Evolutionary conservation across 2,797 vertebrate species (phyloP), one percentile per base, ranked within the genome.

Genomic region (Enteromius paludinosus): DNA sequence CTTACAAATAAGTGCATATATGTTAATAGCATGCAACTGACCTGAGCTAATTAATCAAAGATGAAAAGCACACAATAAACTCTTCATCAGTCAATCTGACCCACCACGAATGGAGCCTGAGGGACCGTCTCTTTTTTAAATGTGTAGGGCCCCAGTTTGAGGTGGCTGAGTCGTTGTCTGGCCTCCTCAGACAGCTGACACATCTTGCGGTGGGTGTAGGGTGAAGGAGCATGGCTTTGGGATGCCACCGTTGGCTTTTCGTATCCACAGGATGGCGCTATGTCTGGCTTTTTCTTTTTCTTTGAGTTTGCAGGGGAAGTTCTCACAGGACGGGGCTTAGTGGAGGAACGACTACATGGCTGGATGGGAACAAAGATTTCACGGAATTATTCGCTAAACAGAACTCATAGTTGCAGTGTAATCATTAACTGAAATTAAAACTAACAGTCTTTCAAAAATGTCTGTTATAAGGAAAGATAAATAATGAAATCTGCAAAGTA

Each of bases 141-240:
- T 88, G 90, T 90, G 87, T 97, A 95, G 33, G 98, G 98, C 8
- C 98, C 98, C n/a, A 99, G 94, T 84, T 95, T 95, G 64, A 99
- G 94, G 82, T 98, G 97, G 82, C 94, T 89, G 85, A 99, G 94
- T 41, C 97, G 94, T 90, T 96, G 96, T 75, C 93, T 88, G 85
- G 95, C 87, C 79, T 97, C 96, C 88, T 97, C 94, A 0, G 97
- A 95, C 2, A 98, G 96, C 90, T 98, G 95, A 90, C 97, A 99
- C 97, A 99, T 99, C 82, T 94, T 95, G 81, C 98, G 97, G 88
- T 94, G 95, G 18, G 98, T 98, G 92, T 99, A 99, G 0, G 98
- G 98, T 14, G 98, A 98, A n/a, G 95, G 95, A 11, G 96, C 95
- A 47, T 95, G 96, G 2, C 95, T 92, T 89, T 91, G 93, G 35